Percentiles rank a stretch among this genome's conserved stretches.
Conservation (phyloP, 1,140 invertebrate species). For the Bombus breviceps region DNA sequence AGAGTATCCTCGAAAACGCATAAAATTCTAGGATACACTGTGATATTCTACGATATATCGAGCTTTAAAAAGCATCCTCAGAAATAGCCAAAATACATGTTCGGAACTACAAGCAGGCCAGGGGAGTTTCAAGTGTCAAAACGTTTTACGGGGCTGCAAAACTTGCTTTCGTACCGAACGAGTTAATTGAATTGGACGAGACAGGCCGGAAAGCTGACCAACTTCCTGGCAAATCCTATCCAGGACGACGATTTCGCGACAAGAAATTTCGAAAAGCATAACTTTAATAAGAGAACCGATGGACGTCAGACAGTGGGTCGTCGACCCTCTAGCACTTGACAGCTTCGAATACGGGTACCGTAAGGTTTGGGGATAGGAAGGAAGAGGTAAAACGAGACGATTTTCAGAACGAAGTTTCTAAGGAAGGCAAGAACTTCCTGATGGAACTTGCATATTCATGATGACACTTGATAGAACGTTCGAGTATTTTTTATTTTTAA, state of each 20-base stretch:
- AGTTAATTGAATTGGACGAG: conserved; percentile 14
- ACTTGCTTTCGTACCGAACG: not conserved
- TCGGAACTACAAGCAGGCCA: not conserved
- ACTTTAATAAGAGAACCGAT: conserved; percentile 19
- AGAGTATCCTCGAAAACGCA: too few relatives aligned
- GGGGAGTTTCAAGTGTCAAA: not conserved
- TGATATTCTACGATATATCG: not conserved
- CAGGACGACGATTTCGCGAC: not conserved
- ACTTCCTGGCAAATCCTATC: not conserved
- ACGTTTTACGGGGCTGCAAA: too few relatives aligned
- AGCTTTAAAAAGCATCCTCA: not conserved
- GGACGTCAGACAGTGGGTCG: not conserved
- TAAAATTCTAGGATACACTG: not conserved
- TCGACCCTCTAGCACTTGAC: not conserved
- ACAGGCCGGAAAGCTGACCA: conserved; percentile 28
- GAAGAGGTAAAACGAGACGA: too few relatives aligned
- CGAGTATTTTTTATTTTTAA: not conserved
- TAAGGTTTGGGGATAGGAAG: not conserved
- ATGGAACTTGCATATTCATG: not conserved
- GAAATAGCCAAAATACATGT: not conserved
- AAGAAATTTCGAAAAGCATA: conserved; percentile 22
- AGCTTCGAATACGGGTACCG: not conserved
- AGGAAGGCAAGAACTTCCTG: too few relatives aligned
- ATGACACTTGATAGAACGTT: not conserved
- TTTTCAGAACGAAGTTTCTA: too few relatives aligned